Base-by-base conservation (phyloP, 2,113 vertebrate genomes). In the Microcebus jonahi region DNA sequence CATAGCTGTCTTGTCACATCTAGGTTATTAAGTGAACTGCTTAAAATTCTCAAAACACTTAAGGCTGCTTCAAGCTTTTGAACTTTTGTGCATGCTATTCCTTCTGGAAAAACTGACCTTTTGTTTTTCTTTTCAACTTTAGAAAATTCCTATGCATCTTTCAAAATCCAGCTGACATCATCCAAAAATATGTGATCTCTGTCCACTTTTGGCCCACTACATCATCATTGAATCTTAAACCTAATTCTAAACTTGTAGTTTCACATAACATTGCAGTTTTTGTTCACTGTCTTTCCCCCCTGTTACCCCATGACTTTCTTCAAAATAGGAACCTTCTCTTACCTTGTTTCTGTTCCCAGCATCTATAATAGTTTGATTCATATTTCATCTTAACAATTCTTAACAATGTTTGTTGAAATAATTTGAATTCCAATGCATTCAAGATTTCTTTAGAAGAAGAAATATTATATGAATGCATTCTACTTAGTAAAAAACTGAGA, bases 1-100 rank as follows among this genome's bases (percentile, higher is more conserved):
- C 5, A 13, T 96, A 79, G 67, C 82, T 95, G 29, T 83, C 55
- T 17, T 87, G 59, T 45, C 82, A 80, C 83, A 96, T 90, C 63
- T 55, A 67, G 20, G 36, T 50, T 88, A 63, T 63, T 95, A 88
- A 83, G 3, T 31, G 93, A 92, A 57, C 45, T 59, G 20, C 59
- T 83, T 76, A 91, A 91, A 91, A 42, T 85, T 95, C 18, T 65
- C 8, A 34, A 45, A 82, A 61, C 67, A 53, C 14, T 59, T 90
- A 59, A 59, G 59, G 12, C 2, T 84, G 5, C 59, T 96, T 50
- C 2, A 90, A 85, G 17, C 12, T 67, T 39, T 92, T 96, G 27
- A 85, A 61, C 7, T 50, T 77, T 48, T 90, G 21, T 85, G 29
- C 21, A 34, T 20, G 6, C 2, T 67, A 6, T 81, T 94, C 29